phyloP scores from a whole-genome alignment of 2,797 vertebrate genomes.

The Cuculus canorus region DNA sequence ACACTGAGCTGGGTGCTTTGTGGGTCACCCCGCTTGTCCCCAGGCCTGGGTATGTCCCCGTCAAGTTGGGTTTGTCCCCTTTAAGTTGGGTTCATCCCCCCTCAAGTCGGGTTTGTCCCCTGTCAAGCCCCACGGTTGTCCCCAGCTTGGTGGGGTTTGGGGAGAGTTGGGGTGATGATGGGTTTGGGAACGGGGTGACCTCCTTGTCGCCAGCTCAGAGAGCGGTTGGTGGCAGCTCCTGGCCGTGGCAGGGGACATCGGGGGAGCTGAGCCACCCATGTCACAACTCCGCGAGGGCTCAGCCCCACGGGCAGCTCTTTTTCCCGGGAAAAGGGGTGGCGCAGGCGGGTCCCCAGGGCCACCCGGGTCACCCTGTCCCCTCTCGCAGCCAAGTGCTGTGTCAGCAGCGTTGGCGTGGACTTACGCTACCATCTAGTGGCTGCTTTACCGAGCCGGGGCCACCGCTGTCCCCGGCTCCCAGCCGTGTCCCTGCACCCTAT shows the following conservation, averaged over 20 bases:
- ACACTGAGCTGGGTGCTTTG: fast-evolving
- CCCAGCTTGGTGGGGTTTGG: neutral
- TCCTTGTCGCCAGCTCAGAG: fast-evolving
- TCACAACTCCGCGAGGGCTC: neutral
- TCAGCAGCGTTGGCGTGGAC: slow-evolving; percentile 56
- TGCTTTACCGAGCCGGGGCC: slow-evolving; percentile 14
- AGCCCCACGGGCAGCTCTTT: neutral
- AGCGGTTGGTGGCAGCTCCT: neutral
- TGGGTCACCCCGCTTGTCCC: fast-evolving
- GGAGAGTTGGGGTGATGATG: neutral
- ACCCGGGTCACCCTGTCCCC: slow-evolving; percentile 15
- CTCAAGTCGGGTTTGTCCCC: neutral
- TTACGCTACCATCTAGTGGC: slow-evolving; percentile 78
- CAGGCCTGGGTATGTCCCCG: neutral
- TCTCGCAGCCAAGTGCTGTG: neutral
- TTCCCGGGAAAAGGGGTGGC: neutral
- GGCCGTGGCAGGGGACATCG: fast-evolving
- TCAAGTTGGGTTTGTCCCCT: neutral
- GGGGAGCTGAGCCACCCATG: neutral
- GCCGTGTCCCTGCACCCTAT: neutral
- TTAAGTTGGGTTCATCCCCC: too few species aligned
- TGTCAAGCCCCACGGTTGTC: fast-evolving
- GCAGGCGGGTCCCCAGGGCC: neutral
- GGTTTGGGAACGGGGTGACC: neutral
- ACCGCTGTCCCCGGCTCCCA: neutral